phyloP scores from a whole-genome alignment of 1,140 invertebrate genomes.

The Heliothis virescens region DNA sequence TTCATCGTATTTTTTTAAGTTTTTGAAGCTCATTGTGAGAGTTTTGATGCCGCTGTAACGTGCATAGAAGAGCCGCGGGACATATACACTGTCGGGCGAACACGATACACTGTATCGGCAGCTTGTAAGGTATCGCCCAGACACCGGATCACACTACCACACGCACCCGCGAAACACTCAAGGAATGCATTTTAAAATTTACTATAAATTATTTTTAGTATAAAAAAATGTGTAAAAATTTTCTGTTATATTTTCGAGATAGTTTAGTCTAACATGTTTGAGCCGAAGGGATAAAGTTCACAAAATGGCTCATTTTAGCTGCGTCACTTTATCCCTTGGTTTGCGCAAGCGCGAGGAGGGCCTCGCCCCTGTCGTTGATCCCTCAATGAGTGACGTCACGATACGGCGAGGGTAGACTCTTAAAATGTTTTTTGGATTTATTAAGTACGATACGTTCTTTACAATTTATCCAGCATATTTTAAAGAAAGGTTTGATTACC shows the following conservation, averaged over 20 bases:
- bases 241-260: not conserved
- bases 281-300: slow-evolving; percentile 38
- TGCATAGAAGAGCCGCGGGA: not conserved
- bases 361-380: slow-evolving; percentile 55
- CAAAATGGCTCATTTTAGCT: slow-evolving; percentile 44
- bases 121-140: not conserved
- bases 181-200: not conserved
- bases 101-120: slow-evolving; percentile 17
- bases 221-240: not conserved
- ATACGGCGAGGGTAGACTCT: not conserved
- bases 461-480: not conserved
- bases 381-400: slow-evolving; percentile 59
- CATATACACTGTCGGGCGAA: not conserved
- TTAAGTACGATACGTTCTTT: not conserved
- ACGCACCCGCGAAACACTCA: not conserved
- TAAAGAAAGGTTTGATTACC: not conserved
- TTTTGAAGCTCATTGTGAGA: not conserved
- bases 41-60: not conserved
- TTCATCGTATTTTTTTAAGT: not conserved
- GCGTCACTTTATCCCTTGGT: slow-evolving; percentile 11
- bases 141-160: not conserved
- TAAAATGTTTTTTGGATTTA: not conserved
- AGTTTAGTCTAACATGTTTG: slow-evolving; percentile 26
- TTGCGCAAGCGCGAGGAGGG: slow-evolving; percentile 48
- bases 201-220: not conserved